Percentiles rank a stretch among this genome's conserved stretches.
phyloP scores from a whole-genome alignment of 2,888 invertebrate species.

The Bruchidius siliquastri region DNA sequence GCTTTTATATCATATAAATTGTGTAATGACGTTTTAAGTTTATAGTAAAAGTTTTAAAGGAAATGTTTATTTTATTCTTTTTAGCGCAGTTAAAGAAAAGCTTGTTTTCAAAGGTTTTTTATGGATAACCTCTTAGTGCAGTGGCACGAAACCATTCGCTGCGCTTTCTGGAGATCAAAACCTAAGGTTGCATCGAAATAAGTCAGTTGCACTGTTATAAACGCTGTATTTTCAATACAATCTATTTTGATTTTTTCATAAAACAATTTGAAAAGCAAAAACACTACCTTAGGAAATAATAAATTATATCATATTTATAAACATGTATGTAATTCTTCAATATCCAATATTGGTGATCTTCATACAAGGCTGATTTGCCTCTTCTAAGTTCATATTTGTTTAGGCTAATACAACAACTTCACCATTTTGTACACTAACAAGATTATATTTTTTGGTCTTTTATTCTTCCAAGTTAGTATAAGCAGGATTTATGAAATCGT shows the following conservation, averaged over 20 bases:
- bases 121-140: no score
- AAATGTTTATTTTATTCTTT: no score
- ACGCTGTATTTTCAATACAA: background rate
- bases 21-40: no score
- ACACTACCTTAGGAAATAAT: background rate
- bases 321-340: background rate
- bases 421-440: background rate
- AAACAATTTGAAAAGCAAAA: background rate
- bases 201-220: background rate
- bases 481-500: no score
- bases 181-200: background rate
- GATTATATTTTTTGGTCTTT: background rate
- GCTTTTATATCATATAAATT: no score
- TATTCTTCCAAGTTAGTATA: background rate
- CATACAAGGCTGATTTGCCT: background rate
- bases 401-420: background rate
- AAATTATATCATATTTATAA: background rate
- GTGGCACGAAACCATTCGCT: no score
- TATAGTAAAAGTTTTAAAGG: no score
- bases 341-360: background rate
- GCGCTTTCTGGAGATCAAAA: background rate
- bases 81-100: no score
- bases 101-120: no score
- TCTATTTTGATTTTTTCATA: background rate
- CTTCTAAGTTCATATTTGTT: background rate